phyloP scores from a whole-genome alignment of 2,797 vertebrate species.

The Myiotriccus ornatus region DNA sequence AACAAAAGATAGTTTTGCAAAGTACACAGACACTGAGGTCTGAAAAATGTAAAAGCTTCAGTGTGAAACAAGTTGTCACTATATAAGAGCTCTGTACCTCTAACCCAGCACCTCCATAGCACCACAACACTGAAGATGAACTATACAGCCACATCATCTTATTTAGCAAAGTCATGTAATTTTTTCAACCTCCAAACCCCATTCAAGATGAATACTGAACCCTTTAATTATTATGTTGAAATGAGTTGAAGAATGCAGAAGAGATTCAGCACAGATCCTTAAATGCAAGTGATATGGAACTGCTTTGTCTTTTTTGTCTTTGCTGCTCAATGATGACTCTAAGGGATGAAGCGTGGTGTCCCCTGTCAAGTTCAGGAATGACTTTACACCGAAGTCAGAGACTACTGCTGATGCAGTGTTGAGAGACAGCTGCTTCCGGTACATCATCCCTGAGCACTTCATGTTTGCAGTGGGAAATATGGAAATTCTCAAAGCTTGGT shows the following conservation, averaged over 20 bases:
- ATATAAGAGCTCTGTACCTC: not conserved
- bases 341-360: not conserved
- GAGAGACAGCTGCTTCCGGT: not conserved
- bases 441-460: not conserved
- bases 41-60: not conserved
- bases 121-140: not conserved
- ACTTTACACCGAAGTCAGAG: not conserved
- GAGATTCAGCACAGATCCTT: not conserved
- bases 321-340: not conserved
- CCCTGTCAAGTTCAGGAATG: not conserved
- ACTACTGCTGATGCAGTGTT: not conserved
- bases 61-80: not conserved
- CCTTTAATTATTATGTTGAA: not conserved
- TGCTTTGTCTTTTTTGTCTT: not conserved
- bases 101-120: not conserved
- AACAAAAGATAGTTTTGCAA: not conserved
- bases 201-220: not conserved
- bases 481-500: not conserved
- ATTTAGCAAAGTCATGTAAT: not conserved
- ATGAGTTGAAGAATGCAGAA: fast-evolving
- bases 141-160: fast-evolving
- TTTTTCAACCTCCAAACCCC: not conserved
- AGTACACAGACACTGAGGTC: not conserved
- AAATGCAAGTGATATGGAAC: not conserved
- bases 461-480: fast-evolving